Base-by-base conservation (phyloP, 2,888 invertebrate species). In the Mamestra brassicae region DNA sequence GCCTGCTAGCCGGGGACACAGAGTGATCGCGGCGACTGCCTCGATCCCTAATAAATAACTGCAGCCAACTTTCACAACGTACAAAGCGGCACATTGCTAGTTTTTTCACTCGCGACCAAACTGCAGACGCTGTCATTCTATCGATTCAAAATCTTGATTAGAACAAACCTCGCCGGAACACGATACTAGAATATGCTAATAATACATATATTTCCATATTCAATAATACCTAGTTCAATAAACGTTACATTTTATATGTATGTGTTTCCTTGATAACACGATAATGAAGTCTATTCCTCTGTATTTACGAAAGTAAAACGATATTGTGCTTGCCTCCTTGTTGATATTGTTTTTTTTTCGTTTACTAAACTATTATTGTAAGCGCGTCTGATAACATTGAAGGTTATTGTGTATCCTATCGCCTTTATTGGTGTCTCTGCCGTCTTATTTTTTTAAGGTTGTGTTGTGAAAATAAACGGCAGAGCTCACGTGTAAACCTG, bases 11-110 rank as follows among this genome's bases (percentile, higher is more conserved):
- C 84, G 86, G 87, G 88, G 90, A 91, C 91, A 88, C 89, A 89
- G 92, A 93, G 88, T 92, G 93, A 94, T 93, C 92, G 93, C 90
- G 92, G 91, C 92, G 91, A 93, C 92, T 90, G 88, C 85, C 88
- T 89, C 90, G 89, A 92, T 93, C 92, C 90, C 94, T 93, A 93
- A 94, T 95, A 94, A 95, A 95, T 94, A 94, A 94, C 94, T 89
- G 87, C 86, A 89, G 91, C 88, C 89, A 88, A 89, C 87, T 90
- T 89, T 90, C 84, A 79, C 85, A 88, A 80, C 81, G 86, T 86
- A 87, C 83, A 83, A 85, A 90, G 85, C 81, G 89, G 85, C 80
- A 83, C 78, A 87, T 83, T 80, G 81, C 76, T 83, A 87, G 86
- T 89, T 91, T 91, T 92, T 92, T 75, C 45, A 62, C 45, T 15